Conservation (phyloP, 2,113 vertebrate genomes). For the Anhinga anhinga region DNA sequence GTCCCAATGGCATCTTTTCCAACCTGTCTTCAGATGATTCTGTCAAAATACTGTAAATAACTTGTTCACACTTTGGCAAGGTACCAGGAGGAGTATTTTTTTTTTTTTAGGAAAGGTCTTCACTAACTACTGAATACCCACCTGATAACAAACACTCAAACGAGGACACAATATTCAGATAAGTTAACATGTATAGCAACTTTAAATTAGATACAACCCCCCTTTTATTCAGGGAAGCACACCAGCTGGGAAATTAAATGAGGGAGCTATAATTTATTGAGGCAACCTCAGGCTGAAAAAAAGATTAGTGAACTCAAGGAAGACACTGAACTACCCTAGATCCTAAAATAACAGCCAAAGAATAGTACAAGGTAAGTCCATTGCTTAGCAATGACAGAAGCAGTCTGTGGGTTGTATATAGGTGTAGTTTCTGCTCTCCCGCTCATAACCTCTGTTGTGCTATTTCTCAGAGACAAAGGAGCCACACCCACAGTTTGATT, state of each 20-base stretch:
- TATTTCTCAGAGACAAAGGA: background rate
- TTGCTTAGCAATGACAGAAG: background rate
- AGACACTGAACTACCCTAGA: background rate
- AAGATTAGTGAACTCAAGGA: background rate
- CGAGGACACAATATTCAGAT: fast-evolving
- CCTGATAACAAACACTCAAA: background rate
- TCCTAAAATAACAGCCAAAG: background rate
- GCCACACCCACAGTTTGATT: background rate
- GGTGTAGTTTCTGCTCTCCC: background rate
- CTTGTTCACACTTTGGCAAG: constrained; percentile 14
- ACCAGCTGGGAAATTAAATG: background rate
- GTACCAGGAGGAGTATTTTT: background rate
- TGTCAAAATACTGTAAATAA: constrained; percentile 68
- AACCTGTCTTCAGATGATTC: background rate
- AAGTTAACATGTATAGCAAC: background rate
- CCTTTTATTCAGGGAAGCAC: background rate
- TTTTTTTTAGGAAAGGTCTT: background rate
- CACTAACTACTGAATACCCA: background rate
- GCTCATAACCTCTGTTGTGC: background rate
- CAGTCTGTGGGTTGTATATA: background rate
- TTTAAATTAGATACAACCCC: background rate
- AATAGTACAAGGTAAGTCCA: background rate
- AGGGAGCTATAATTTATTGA: background rate
- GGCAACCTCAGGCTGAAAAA: background rate
- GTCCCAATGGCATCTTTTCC: constrained; percentile 54